Conservation (phyloP, 2,797 vertebrate genomes). For the Chelon auratus region DNA sequence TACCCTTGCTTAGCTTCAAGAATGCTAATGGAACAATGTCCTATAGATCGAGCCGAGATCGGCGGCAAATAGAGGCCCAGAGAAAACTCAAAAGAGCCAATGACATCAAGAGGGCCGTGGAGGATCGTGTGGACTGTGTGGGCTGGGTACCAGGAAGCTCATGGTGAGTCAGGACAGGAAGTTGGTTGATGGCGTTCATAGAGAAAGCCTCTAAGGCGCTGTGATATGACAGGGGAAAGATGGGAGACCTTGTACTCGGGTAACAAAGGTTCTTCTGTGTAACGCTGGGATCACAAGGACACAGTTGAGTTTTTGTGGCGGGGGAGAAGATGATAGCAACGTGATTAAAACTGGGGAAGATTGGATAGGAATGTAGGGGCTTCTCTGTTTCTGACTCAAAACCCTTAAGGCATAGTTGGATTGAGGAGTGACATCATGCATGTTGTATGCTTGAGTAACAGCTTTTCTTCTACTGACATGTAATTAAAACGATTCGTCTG, state of each 20-base stretch:
- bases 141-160: constrained; percentile 60
- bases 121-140: constrained; percentile 60
- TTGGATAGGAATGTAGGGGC: constrained; percentile 68
- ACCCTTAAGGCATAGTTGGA: constrained; percentile 65
- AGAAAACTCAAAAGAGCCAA: constrained; percentile 70
- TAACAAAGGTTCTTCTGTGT: constrained; percentile 77
- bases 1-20: constrained; percentile 53
- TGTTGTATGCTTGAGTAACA: constrained; percentile 45
- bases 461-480: constrained; percentile 38
- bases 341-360: constrained; percentile 63
- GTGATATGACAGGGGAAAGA: constrained; percentile 62
- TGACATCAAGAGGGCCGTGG: constrained; percentile 59
- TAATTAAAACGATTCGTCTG: constrained; percentile 45
- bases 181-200: constrained; percentile 55
- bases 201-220: constrained; percentile 64
- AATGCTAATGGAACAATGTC: constrained; percentile 67
- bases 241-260: constrained; percentile 59
- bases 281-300: constrained; percentile 61
- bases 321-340: constrained; percentile 62
- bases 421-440: constrained; percentile 69
- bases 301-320: constrained; percentile 70
- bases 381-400: constrained; percentile 73
- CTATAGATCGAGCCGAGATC: constrained; percentile 58
- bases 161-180: constrained; percentile 81
- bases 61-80: constrained; percentile 37